Evolutionary conservation across 30 jellyfish, hydroid and myxozoan species (phyloP).

Genomic region (Aurelia sp.): DNA sequence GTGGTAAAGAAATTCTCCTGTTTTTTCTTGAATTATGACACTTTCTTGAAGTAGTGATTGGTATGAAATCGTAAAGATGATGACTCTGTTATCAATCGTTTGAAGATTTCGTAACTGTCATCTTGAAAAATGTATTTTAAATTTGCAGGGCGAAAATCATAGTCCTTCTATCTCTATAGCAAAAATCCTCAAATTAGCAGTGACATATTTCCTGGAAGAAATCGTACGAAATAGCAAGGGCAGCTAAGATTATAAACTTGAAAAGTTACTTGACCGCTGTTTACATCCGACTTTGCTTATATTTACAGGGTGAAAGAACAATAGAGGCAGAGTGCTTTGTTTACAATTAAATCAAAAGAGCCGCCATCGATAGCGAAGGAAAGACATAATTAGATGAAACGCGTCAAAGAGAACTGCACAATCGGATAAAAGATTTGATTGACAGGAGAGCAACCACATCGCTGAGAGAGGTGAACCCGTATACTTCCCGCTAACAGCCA

Average conservation of each 20-base stretch:
- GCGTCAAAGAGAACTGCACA: slow-evolving; percentile 54
- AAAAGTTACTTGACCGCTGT: slow-evolving; percentile 44
- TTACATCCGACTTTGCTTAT: slow-evolving; percentile 1
- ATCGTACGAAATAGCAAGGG: not conserved
- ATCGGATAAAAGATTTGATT: slow-evolving; percentile 58
- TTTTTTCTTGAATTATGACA: no score
- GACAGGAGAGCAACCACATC: slow-evolving; percentile 67
- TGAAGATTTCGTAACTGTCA: no score
- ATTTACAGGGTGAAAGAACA: slow-evolving; percentile 57
- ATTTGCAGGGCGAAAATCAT: no score
- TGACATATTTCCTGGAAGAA: not conserved
- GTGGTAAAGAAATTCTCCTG: no score
- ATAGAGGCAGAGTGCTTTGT: slow-evolving; percentile 60
- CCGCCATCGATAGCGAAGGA: slow-evolving; percentile 53
- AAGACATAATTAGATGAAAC: slow-evolving; percentile 58
- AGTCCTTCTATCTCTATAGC: no score
- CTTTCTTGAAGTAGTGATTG: no score
- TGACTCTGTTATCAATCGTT: no score
- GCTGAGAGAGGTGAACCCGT: slow-evolving; percentile 41
- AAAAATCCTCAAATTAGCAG: no score
- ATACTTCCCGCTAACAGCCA: slow-evolving; percentile 65
- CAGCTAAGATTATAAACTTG: not conserved
- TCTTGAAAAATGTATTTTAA: no score
- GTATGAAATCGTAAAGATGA: no score
- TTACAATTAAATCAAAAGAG: slow-evolving; percentile 24